Evolutionary conservation across 2,113 vertebrate species (phyloP).

Genomic region (Zosterops hypoxanthus): DNA sequence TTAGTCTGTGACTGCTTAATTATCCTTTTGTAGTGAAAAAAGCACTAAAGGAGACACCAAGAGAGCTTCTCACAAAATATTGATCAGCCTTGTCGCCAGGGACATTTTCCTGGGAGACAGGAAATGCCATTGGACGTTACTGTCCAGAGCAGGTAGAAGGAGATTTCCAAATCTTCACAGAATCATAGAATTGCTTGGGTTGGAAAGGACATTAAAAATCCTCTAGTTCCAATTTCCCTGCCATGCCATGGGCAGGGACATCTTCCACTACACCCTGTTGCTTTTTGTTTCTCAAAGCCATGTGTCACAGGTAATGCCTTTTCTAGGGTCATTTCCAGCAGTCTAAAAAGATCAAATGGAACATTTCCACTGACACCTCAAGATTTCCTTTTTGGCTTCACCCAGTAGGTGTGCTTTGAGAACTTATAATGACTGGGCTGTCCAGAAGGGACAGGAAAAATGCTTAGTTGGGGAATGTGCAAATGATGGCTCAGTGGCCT

Average conservation of each 20-base stretch:
- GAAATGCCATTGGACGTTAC: not conserved
- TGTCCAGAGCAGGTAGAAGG: not conserved
- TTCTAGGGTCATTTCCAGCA: not conserved
- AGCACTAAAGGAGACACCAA: not conserved
- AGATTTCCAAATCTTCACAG: not conserved
- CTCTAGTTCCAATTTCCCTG: not conserved
- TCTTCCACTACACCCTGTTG: not conserved
- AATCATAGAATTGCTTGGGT: not conserved
- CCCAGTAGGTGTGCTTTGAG: not conserved
- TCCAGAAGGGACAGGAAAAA: not conserved
- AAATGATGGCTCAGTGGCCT: not conserved
- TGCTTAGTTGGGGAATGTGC: not conserved
- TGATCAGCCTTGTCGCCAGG: not conserved
- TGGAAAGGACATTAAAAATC: not conserved
- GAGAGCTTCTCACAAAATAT: not conserved
- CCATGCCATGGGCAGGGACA: not conserved
- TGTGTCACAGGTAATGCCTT: not conserved
- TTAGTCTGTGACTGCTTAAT: not conserved
- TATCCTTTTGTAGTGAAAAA: conserved; percentile 1
- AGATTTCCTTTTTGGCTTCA: not conserved
- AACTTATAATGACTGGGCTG: not conserved
- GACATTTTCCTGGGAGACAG: not conserved
- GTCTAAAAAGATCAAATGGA: not conserved
- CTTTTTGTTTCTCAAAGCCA: too few species aligned
- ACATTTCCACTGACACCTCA: not conserved